These are phyloP conservation scores for Motacilla tschutschensis DNA, from an alignment of 2,113 vertebrate species.

Conservation along the genomic window DNA sequence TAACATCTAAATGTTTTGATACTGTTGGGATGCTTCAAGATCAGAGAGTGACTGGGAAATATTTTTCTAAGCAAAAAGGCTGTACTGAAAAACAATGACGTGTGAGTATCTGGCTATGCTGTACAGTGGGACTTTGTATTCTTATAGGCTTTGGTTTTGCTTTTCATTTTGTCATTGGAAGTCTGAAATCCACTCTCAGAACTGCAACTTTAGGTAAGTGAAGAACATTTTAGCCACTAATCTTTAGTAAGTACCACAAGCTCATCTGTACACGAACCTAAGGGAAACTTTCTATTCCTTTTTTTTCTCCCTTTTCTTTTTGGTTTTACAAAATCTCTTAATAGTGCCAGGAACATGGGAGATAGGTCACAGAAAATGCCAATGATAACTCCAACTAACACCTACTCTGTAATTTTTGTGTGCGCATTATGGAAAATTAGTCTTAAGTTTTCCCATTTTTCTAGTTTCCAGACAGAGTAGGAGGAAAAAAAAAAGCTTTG, in stretches of 20 bases:
- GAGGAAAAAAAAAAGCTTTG: neutral
- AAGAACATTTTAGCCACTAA: neutral
- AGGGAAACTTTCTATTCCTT: neutral
- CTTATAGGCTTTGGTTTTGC: accelerated
- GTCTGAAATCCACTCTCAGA: neutral
- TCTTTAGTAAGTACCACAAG: neutral
- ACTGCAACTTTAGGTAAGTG: neutral
- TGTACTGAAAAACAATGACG: neutral
- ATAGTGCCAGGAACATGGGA: neutral
- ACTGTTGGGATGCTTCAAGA: neutral
- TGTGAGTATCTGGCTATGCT: neutral
- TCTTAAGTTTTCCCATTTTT: neutral
- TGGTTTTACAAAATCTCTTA: neutral
- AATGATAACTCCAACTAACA: neutral
- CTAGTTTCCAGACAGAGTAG: neutral
- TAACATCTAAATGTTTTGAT: neutral
- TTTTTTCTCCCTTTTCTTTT: accelerated
- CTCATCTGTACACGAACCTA: neutral
- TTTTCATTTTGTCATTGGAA: neutral
- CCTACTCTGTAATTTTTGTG: neutral
- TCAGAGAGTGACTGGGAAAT: neutral
- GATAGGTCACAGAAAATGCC: neutral
- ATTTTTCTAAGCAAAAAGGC: neutral
- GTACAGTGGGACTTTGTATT: neutral
- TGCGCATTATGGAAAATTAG: neutral